These are phyloP conservation scores for Paramormyrops hopkinsi DNA, from an alignment of 2,797 vertebrate genomes.

Conservation along the genomic window DNA sequence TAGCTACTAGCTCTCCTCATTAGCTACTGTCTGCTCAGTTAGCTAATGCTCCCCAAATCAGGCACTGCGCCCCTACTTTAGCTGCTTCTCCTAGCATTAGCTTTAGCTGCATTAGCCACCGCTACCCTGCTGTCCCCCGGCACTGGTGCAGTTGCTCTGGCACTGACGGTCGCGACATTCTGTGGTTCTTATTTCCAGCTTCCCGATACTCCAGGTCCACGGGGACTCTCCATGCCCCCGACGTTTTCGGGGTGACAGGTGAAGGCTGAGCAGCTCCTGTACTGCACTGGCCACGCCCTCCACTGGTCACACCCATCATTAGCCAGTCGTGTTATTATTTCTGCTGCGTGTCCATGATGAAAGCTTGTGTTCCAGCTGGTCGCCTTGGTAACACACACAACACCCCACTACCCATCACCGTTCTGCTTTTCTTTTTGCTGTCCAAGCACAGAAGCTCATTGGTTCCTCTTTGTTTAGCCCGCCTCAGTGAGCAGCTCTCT, in stretches of 20 bases:
- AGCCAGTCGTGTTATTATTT: conserved; percentile 25
- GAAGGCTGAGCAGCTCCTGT: conserved; percentile 63
- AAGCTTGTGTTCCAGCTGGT: background rate
- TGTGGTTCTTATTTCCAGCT: conserved; percentile 78
- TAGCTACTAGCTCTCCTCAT: background rate
- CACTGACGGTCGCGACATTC: conserved; percentile 39
- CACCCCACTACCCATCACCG: background rate
- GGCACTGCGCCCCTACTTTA: background rate
- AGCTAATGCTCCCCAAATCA: background rate
- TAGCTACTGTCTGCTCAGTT: background rate
- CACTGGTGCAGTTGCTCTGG: background rate
- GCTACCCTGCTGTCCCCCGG: background rate
- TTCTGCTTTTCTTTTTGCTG: background rate
- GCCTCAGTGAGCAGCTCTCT: background rate
- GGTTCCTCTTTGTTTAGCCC: background rate
- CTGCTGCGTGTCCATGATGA: background rate
- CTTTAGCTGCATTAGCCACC: background rate
- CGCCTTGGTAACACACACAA: background rate
- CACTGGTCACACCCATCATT: background rate
- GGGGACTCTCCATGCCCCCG: conserved; percentile 83
- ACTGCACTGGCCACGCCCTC: conserved; percentile 37
- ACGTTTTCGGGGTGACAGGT: conserved; percentile 88
- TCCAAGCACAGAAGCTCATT: background rate
- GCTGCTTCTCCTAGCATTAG: background rate
- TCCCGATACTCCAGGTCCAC: conserved; percentile 89